Base-by-base conservation (phyloP, 35 echinoderm and acorn worm species). In the Patiria miniata region DNA sequence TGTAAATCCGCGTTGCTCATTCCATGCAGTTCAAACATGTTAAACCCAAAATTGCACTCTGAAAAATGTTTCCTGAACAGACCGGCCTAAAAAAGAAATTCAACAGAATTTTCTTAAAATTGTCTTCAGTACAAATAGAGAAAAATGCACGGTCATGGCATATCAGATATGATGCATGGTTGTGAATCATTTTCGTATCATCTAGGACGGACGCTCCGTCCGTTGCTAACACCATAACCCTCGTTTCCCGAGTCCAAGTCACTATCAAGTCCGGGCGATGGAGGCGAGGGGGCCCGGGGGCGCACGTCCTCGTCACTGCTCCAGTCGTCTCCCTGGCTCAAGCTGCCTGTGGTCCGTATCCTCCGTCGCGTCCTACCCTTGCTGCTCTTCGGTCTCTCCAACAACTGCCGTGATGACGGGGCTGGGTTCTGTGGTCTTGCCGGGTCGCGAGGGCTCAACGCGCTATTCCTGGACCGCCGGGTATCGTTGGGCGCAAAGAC, bases 231-330 rank as follows among this genome's bases (percentile, higher is more conserved):
- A 73, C 34, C 26, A 23, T 73, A 69, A 2, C 26, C 34, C 21
- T 84, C 82, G 15, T 8, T 61, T 18, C 57, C 82, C 32, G 52
- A 59, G 34, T 84, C 82, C 10, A 37, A 21, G 44, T 84, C 82
- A 28, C 82, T 84, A 22, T 84, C 82, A 28, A 84, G 82, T 28
- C 82, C 82, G 57, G 82, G 82, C 34, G 51, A 59, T 3, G 82
- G 82, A 36, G 82, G 82, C 18, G 82, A 84, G 8, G 82, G 82
- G 28, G 82, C 82, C 33, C 82, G 53, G 21, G 82, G 82, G n/a
- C 82, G 29, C 39, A 37, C 51, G 14, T 59, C 53, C 15, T 36
- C 54, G 4, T 84, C 54, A 0, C 57, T 58, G 38, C 39, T 60
- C 30, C 57, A 53, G 1, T 37, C 44, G 16, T 37, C 51, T 8